Evolutionary conservation across 2,888 invertebrate species (phyloP), one percentile per base, ranked within the genome.

Genomic region (Pantelozetes paolii): DNA sequence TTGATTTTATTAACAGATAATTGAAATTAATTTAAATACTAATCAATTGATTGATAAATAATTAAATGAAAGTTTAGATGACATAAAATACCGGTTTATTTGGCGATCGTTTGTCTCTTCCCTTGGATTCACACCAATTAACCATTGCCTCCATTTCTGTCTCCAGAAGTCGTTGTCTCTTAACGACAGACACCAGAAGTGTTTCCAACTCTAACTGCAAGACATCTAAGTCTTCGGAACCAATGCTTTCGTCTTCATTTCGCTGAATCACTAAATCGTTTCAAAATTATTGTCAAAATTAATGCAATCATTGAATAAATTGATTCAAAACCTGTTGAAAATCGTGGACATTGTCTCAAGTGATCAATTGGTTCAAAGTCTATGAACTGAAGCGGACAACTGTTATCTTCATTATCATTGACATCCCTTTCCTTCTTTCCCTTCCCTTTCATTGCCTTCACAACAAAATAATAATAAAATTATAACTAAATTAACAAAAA

Each of bases 151-250:
- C 77, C 73, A 80, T 81, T 78, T 85, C 84, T 64, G 80, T 80
- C 74, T 83, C 89, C n/a, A 95, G 86, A 75, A 89, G 87, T 78
- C 92, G 86, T 78, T 89, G 86, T 74, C 94, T 86, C 20, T 92
- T 87, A 0, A 92, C 92, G 72, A 90, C 90, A 71, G 89, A 89
- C 0, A 92, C 90, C 30, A 95, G 85, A 71, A 95, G 84, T 28
- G 89, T 89, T 83, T 96, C 95, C 71, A 95, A 83, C 81, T 96
- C 95, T 71, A 89, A 83, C 82, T 96, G 95, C 13, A 96, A 84
- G 1, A 88, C 86, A 81, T 95, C 94, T 69, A 95, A 84, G 81
- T 96, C 94, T 79, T 95, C 94, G 85, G 93, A 89, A 23, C 88
- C 89, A 76, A 94, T 87, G 3, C 88, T 88, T 80, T 92, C 92